Evolutionary conservation across 2,113 vertebrate species (phyloP), one percentile per base, ranked within the genome.

Genomic region (Canis aureus): DNA sequence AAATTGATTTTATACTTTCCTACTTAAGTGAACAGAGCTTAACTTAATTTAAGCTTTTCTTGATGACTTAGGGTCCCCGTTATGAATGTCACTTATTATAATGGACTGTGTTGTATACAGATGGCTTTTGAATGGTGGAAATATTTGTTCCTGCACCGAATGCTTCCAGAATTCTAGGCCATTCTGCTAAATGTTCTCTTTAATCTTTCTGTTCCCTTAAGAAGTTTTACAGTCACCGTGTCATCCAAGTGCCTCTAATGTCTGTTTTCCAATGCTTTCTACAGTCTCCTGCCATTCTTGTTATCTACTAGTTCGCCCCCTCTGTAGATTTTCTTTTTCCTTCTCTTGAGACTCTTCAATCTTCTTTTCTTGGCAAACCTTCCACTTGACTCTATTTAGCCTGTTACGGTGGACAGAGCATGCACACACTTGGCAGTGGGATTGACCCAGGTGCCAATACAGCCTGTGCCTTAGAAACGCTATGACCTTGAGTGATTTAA

Each of bases 1-100:
- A 97, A 91, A 80, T 96, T 95, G 94, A 94, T 96, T 96, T 96
- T 97, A 95, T 87, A 96, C 87, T 85, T 97, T 62, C 81, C 67
- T 78, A 91, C 88, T 71, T 94, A 97, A 69, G 79, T 83, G 94
- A 96, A 93, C 89, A 95, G 94, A 93, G 93, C 27, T 94, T 91
- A 80, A 92, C 55, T 92, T 97, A 94, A 96, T 92, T 90, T 89
- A 94, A 83, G 90, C 79, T 78, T 95, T 95, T 96, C 80, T 85
- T 90, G 79, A 89, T 96, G 74, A 93, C 86, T 96, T 67, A 83
- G 53, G 53, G 69, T 73, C 60, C 38, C 87, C 11, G 51, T 74
- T 85, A 84, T 62, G 32, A 12, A 55, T 49, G 94, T 82, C 92
- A 71, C 62, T 86, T 59, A 82, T 43, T 53, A n/a, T 95, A 91